Conservation (phyloP, 2,888 invertebrate species). For the Diloba caeruleocephala region DNA sequence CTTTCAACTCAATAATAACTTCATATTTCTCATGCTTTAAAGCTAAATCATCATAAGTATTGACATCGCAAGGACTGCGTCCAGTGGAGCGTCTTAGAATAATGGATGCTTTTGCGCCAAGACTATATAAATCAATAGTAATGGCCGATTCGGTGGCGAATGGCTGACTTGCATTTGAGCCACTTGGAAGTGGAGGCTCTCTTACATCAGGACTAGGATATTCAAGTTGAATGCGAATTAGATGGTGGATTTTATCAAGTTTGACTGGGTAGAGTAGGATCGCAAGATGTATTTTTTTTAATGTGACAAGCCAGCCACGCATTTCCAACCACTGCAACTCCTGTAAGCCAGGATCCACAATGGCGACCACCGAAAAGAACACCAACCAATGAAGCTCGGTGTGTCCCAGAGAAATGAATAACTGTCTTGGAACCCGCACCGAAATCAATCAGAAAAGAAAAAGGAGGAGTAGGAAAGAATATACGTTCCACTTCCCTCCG, state of each 20-base stretch:
- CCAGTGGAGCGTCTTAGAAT: conserved; percentile 35
- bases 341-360: too few relatives aligned
- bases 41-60: conserved; percentile 49
- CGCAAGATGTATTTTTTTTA: too few relatives aligned
- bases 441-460: too few relatives aligned
- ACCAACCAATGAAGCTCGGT: too few relatives aligned
- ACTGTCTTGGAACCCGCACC: too few relatives aligned
- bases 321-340: too few relatives aligned
- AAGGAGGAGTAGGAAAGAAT: too few relatives aligned
- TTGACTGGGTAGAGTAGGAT: too few relatives aligned
- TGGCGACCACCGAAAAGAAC: too few relatives aligned
- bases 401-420: too few relatives aligned
- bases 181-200: conserved; percentile 8
- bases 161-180: conserved; percentile 14
- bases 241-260: not conserved
- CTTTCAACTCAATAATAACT: not conserved
- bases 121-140: conserved; percentile 58
- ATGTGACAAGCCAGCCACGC: too few relatives aligned
- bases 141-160: conserved; percentile 47
- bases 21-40: not conserved
- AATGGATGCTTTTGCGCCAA: conserved; percentile 45
- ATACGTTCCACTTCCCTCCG: too few relatives aligned
- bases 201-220: conserved; percentile 3
- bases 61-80: conserved; percentile 38
- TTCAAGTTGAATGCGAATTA: conserved; percentile 22